Percentiles rank a stretch among this genome's conserved stretches.
These are phyloP conservation scores for Clarias macrocephalus DNA, from an alignment of 2,113 vertebrate genomes.

Conservation along the genomic window DNA sequence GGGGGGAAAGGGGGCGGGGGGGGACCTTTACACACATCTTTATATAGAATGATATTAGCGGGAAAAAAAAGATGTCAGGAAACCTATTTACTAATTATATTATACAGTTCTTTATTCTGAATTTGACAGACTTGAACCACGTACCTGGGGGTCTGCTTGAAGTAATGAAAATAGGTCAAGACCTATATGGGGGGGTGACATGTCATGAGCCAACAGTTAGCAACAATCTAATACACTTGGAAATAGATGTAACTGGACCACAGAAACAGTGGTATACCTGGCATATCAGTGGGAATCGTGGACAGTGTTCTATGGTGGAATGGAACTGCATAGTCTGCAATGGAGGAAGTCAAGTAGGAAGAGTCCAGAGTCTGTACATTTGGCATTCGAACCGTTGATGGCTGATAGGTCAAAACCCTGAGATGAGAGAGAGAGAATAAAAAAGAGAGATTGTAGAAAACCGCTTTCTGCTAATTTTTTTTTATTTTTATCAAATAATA, in stretches of 20 bases:
- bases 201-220: not conserved
- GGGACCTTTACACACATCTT: no score
- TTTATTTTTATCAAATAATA: not conserved
- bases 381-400: constrained; percentile 82
- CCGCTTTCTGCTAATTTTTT: not conserved
- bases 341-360: constrained; percentile 82
- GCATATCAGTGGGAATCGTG: constrained; percentile 87
- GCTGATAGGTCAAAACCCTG: constrained; percentile 93
- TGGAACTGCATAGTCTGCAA: constrained; percentile 88
- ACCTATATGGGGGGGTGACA: constrained; percentile 73
- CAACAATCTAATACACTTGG: not conserved
- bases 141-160: constrained; percentile 93
- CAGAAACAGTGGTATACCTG: constrained; percentile 73
- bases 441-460: no score
- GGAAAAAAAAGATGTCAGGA: not conserved
- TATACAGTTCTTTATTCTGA: no score
- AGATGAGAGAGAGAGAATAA: not conserved
- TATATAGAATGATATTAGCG: not conserved
- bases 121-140: constrained; percentile 39
- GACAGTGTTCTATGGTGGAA: constrained; percentile 88
- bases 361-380: constrained; percentile 81
- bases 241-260: not conserved
- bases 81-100: not conserved
- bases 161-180: constrained; percentile 95
- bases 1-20: not conserved